A percentile compares a stretch with the other conserved stretches of the same genome.
phyloP scores from a whole-genome alignment of 2,888 invertebrate species.

The Merodon equestris region DNA sequence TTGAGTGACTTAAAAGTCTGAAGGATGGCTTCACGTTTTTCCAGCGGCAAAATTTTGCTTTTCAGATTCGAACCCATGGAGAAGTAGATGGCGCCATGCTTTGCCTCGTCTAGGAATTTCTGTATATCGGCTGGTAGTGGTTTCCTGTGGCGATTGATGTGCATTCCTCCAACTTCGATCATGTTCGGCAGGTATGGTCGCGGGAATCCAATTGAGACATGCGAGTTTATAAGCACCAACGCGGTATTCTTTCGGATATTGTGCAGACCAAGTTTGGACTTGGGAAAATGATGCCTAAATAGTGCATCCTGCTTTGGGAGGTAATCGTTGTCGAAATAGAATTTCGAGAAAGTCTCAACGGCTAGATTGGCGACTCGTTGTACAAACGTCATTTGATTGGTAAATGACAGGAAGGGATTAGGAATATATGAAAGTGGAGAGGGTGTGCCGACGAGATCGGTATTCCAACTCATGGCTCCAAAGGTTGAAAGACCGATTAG shows the following conservation, averaged over 20 bases:
- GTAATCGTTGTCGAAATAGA: constrained; percentile 71
- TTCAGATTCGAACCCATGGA: constrained; percentile 79
- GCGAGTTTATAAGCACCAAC: constrained; percentile 76
- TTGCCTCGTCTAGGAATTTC: constrained; percentile 77
- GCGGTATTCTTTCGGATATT: constrained; percentile 73
- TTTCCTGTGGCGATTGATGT: constrained; percentile 74
- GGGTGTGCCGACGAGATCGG: constrained; percentile 75
- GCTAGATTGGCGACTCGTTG: constrained; percentile 71
- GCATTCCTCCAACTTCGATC: constrained; percentile 78
- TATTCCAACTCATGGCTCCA: constrained; percentile 75
- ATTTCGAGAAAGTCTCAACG: constrained; percentile 42
- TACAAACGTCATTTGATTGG: constrained; percentile 76
- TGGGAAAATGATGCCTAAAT: constrained; percentile 73
- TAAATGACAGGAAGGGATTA: constrained; percentile 72
- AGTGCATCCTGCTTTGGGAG: constrained; percentile 74
- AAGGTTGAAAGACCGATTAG: constrained; percentile 74
- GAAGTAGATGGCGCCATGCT: constrained; percentile 79
- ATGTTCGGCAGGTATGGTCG: constrained; percentile 78
- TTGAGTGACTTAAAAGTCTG: constrained; percentile 73
- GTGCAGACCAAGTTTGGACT: constrained; percentile 72
- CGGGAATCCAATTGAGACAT: constrained; percentile 75
- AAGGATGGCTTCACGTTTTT: constrained; percentile 72
- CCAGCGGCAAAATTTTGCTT: constrained; percentile 72
- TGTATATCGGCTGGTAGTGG: constrained; percentile 76
- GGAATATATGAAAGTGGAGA: constrained; percentile 77